Evolutionary conservation across 2,113 vertebrate species (phyloP).

Genomic region (Lanius collurio): DNA sequence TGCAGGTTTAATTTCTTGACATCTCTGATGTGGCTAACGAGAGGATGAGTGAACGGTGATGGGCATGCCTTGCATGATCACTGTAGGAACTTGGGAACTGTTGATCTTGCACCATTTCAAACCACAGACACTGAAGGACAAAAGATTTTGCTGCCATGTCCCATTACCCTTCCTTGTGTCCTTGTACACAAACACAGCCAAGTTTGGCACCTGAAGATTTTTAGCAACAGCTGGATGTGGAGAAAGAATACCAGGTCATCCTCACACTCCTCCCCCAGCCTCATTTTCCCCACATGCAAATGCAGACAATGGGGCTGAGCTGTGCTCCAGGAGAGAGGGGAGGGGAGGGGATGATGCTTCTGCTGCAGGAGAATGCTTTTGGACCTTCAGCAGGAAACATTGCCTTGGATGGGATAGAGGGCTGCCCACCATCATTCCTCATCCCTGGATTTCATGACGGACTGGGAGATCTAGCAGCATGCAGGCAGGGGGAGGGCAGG

Average conservation of each 20-base stretch:
- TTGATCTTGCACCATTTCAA: neutral
- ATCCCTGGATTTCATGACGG: neutral
- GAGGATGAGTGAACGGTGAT: neutral
- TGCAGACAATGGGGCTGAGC: neutral
- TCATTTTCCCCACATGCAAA: neutral
- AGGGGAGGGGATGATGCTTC: neutral
- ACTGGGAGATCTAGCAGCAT: neutral
- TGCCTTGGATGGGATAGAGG: accelerated
- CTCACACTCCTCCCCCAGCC: neutral
- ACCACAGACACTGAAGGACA: neutral
- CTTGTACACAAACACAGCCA: neutral
- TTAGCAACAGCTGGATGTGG: accelerated
- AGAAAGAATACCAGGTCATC: neutral
- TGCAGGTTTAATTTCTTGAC: conserved; percentile 4
- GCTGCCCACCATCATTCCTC: neutral
- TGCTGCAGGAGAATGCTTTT: neutral
- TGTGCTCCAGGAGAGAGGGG: accelerated
- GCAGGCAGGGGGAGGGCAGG: neutral
- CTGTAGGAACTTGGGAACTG: neutral
- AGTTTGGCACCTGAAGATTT: neutral
- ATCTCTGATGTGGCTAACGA: neutral
- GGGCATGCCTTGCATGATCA: neutral
- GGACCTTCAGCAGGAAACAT: neutral
- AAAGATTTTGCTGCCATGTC: neutral
- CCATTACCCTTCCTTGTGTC: neutral